phyloP scores from a whole-genome alignment of 2,113 vertebrate genomes.

The Quiscalus mexicanus region DNA sequence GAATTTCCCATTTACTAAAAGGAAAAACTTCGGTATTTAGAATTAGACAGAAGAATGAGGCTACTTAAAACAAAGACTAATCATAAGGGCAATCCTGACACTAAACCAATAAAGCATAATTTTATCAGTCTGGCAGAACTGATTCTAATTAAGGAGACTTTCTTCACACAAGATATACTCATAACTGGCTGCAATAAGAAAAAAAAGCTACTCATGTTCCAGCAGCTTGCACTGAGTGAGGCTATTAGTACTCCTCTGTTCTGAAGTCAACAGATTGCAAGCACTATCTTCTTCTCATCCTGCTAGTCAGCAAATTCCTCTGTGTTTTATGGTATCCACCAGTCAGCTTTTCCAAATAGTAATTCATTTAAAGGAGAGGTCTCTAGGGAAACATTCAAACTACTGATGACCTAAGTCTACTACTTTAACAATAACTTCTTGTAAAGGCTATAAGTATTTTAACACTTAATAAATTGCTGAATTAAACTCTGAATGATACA shows the following conservation, averaged over 20 bases:
- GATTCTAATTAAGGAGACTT: not conserved
- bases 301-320: not conserved
- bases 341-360: not conserved
- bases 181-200: not conserved
- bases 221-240: not conserved
- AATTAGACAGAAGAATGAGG: not conserved
- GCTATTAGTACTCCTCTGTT: not conserved
- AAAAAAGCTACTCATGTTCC: not conserved
- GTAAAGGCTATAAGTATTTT: not conserved
- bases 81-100: not conserved
- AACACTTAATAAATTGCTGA: not conserved
- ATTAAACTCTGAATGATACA: not conserved
- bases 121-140: not conserved
- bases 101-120: not conserved
- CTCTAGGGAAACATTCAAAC: not conserved
- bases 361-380: not conserved
- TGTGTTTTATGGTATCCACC: not conserved
- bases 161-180: not conserved
- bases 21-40: not conserved
- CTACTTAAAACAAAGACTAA: not conserved
- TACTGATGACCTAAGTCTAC: not conserved
- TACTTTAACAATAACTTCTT: not conserved
- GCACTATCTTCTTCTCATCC: not conserved
- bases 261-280: not conserved
- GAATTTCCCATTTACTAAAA: conserved; percentile 88